Percentiles rank a stretch among this genome's conserved stretches.
phyloP scores from a whole-genome alignment of 2,888 invertebrate genomes.

The Pristionchus entomophagus region DNA sequence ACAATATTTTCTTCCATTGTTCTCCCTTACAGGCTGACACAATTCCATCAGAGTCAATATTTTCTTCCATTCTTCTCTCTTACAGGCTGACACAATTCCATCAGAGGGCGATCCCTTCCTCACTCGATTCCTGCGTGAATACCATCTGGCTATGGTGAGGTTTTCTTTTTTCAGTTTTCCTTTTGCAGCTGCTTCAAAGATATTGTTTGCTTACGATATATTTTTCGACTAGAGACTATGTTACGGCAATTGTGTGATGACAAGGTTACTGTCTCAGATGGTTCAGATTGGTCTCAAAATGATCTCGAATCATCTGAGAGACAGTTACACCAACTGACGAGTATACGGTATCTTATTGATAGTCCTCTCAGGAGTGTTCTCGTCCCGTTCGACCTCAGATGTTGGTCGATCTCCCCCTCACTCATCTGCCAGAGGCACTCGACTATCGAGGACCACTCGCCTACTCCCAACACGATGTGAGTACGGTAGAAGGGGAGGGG shows the following conservation, averaged over 20 bases:
- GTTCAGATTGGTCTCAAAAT: neutral
- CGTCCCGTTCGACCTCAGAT: slow-evolving; percentile 53
- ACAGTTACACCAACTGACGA: no score
- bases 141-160: slow-evolving; percentile 43
- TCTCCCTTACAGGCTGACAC: neutral
- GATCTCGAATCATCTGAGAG: no score
- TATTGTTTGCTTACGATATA: neutral
- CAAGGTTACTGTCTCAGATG: neutral
- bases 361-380: slow-evolving; percentile 41
- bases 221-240: neutral
- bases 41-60: neutral
- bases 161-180: no score
- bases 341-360: neutral
- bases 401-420: slow-evolving; percentile 65
- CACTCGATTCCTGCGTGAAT: slow-evolving; percentile 46
- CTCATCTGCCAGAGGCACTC: slow-evolving; percentile 62
- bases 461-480: slow-evolving; percentile 60
- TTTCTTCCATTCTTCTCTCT: no score
- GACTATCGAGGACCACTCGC: slow-evolving; percentile 68
- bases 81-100: neutral
- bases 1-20: neutral
- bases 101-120: slow-evolving; percentile 44
- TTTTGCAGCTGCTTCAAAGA: neutral
- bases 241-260: no score
- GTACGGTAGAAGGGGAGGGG: neutral